Evolutionary conservation across 2,888 invertebrate genomes (phyloP), one percentile per base, ranked within the genome.

Genomic region (Leptura quadrifasciata): DNA sequence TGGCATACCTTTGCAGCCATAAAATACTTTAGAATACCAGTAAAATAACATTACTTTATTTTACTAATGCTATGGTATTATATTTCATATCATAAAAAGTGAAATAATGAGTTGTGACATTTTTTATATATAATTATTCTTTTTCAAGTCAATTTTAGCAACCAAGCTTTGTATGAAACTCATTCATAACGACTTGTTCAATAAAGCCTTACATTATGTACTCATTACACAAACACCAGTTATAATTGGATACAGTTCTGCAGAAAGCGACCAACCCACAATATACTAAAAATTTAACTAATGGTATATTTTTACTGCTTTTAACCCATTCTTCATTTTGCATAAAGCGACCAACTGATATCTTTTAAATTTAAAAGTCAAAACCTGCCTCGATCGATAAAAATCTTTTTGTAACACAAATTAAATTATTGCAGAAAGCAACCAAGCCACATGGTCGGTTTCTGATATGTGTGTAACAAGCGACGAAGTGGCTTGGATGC

Each of bases 241-340:
- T 27, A 39, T 10, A 24, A 58, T 21, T 35, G 64, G 47, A 18
- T n/a, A 20, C 21, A 20, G 58, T 58, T 58, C 58, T 58, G 58
- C 24, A 58, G 24, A 58, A 58, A 2, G 58, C 72, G 65, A 65
- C 57, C 72, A 72, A 72, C 72, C 72, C 65, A 72, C 72, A 72
- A 35, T 57, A 57, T 57, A n/a, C 63, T 54, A 57, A 63, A 63
- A 63, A 63, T 63, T 63, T n/a, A 5, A 63, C 9, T 63, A n/a
- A 63, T 10, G 31, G 15, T 63, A 12, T 31, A 39, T 63, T 35
- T 35, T n/a, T 4, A 35, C 31, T 63, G 9, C 10, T 20, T 55
- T 71, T 64, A 63, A n/a, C 72, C 64, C 27, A 64, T 55, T 72
- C 31, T 64, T 54, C 35, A 72, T 63, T 64, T 55, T 72, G 72